Evolutionary conservation across 53 echinoderm and acorn worm genomes (phyloP).

Genomic region (Crossaster papposus): DNA sequence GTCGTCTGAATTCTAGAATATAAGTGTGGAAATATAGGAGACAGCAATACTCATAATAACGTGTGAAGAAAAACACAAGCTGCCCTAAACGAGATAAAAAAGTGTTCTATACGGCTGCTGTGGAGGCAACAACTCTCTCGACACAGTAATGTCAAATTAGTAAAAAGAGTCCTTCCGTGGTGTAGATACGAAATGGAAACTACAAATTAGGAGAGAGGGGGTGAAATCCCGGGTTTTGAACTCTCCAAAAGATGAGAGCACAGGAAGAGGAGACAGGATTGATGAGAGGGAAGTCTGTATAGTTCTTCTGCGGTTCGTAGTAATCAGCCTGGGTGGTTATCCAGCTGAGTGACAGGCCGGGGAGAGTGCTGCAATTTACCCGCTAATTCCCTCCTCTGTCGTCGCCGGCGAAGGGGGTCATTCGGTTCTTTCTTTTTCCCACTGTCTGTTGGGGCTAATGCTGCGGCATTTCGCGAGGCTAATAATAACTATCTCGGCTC

Average conservation of each 20-base stretch:
- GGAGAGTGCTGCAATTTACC: slow-evolving; percentile 59
- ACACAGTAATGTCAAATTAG: slow-evolving; percentile 7
- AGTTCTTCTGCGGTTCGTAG: neutral
- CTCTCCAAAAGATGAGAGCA: neutral
- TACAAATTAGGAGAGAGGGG: slow-evolving; percentile 10
- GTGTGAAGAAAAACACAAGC: neutral
- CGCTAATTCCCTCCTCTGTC: slow-evolving; percentile 57
- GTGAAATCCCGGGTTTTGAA: neutral
- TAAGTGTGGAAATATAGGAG: too few species aligned
- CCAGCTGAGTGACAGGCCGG: neutral
- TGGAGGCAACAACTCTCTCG: neutral
- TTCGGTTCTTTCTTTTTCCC: neutral
- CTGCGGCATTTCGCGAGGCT: slow-evolving; percentile 43
- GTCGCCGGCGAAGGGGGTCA: slow-evolving; percentile 22
- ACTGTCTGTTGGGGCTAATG: neutral
- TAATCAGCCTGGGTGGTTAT: slow-evolving; percentile 26
- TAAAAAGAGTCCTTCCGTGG: neutral
- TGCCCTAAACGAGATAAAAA: neutral
- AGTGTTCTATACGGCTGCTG: neutral
- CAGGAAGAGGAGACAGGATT: neutral
- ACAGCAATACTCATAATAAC: neutral
- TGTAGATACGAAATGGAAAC: neutral
- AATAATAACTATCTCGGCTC: slow-evolving; percentile 37
- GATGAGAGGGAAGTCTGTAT: slow-evolving; percentile 30
- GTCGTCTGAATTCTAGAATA: too few species aligned